phyloP scores from a whole-genome alignment of 2,113 vertebrate species.

The Glareola pratincola region DNA sequence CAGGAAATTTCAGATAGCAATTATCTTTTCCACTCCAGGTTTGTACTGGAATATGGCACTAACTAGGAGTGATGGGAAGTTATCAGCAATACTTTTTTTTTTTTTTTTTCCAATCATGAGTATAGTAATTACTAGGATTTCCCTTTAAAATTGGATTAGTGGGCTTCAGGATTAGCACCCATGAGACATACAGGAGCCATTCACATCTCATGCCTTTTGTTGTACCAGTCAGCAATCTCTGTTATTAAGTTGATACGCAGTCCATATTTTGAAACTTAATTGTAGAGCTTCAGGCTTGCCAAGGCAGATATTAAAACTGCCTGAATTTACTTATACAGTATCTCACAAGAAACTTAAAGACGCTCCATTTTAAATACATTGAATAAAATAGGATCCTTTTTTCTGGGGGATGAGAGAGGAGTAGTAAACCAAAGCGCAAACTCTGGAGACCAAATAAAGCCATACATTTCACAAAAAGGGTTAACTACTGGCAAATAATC shows the following conservation, averaged over 20 bases:
- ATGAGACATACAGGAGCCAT: background rate
- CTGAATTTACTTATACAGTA: background rate
- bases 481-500: background rate
- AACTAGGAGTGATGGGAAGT: background rate
- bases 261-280: background rate
- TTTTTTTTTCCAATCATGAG: background rate
- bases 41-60: background rate
- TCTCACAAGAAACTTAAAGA: background rate
- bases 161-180: background rate
- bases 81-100: background rate
- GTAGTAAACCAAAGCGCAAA: background rate
- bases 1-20: background rate
- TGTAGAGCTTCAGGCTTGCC: background rate
- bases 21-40: background rate
- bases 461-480: background rate
- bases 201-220: background rate
- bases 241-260: background rate
- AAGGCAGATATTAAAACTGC: background rate
- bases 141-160: background rate
- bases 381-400: background rate
- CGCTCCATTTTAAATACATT: background rate
- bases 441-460: background rate
- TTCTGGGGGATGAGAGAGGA: fast-evolving
- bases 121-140: background rate
- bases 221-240: background rate